A percentile compares a stretch with the other conserved stretches of the same genome.
These are phyloP conservation scores for Hyppa rectilinea DNA, from an alignment of 2,888 invertebrate species.

Conservation along the genomic window DNA sequence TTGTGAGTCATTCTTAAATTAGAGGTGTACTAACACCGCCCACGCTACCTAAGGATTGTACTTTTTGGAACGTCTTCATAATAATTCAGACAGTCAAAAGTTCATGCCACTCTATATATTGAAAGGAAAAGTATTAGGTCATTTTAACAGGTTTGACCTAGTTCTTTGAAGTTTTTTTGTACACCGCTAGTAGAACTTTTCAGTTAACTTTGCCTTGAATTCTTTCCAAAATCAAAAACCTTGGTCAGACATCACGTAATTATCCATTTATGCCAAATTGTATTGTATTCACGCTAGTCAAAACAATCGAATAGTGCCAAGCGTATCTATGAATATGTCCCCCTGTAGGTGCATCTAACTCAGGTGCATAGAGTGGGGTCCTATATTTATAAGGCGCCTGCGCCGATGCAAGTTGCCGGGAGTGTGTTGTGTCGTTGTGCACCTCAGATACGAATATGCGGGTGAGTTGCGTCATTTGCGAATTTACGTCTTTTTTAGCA, in stretches of 20 bases:
- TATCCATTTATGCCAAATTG: not conserved
- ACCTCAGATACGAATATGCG: constrained; percentile 73
- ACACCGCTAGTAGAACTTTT: no score
- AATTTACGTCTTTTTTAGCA: not conserved
- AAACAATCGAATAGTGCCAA: constrained; percentile 53
- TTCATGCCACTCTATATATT: no score
- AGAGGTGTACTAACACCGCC: constrained; percentile 18
- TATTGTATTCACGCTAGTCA: not conserved
- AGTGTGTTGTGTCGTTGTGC: constrained; percentile 71
- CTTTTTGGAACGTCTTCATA: no score
- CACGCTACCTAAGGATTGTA: not conserved
- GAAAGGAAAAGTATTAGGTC: no score
- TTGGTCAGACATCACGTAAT: not conserved
- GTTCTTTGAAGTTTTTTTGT: no score
- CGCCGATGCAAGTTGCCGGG: constrained; percentile 70
- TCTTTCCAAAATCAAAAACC: not conserved
- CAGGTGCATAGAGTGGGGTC: constrained; percentile 80
- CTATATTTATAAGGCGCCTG: constrained; percentile 81
- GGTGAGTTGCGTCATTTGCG: constrained; percentile 70
- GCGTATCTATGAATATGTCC: constrained; percentile 53
- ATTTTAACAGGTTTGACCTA: no score
- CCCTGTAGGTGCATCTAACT: constrained; percentile 60
- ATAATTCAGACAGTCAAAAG: no score
- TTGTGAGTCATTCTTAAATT: constrained; percentile 33
- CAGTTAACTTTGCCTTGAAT: no score